A percentile compares a stretch with the other conserved stretches of the same genome.
Evolutionary conservation across 2,113 vertebrate species (phyloP).

Genomic region (Clinocottus analis): DNA sequence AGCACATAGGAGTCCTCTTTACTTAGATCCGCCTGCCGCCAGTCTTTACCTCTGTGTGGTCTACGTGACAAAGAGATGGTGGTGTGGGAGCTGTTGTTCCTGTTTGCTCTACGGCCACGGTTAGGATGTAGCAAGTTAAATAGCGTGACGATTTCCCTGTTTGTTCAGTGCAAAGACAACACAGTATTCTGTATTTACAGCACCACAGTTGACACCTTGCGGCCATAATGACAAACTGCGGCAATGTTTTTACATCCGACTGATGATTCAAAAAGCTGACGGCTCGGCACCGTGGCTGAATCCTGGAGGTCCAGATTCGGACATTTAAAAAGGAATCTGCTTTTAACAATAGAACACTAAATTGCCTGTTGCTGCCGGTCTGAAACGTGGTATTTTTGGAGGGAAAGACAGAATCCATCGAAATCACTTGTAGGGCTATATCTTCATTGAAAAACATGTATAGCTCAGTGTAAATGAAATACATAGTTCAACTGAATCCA

Average conservation of each 20-base stretch:
- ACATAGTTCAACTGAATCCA: neutral
- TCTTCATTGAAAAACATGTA: neutral
- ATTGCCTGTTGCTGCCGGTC: neutral
- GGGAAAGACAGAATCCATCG: neutral
- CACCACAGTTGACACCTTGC: neutral
- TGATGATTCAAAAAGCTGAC: neutral
- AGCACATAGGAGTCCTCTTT: neutral
- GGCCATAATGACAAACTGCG: neutral
- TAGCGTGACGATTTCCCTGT: neutral
- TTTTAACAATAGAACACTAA: neutral
- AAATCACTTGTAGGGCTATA: too few relatives aligned
- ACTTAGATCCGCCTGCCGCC: conserved; percentile 1
- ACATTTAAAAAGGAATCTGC: neutral
- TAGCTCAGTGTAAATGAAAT: neutral
- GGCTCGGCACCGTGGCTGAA: neutral
- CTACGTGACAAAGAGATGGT: conserved; percentile 43
- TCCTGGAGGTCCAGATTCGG: neutral
- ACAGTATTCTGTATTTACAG: neutral
- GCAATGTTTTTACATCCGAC: neutral
- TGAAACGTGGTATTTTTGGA: neutral
- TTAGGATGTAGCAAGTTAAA: neutral
- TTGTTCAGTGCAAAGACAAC: neutral
- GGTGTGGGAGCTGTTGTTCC: conserved; percentile 10
- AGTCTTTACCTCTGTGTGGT: conserved; percentile 38
- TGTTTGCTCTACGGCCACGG: conserved; percentile 14